A percentile compares a stretch with the other conserved stretches of the same genome.
phyloP scores from a whole-genome alignment of 2,888 invertebrate species.

The Teinopalpus imperialis region DNA sequence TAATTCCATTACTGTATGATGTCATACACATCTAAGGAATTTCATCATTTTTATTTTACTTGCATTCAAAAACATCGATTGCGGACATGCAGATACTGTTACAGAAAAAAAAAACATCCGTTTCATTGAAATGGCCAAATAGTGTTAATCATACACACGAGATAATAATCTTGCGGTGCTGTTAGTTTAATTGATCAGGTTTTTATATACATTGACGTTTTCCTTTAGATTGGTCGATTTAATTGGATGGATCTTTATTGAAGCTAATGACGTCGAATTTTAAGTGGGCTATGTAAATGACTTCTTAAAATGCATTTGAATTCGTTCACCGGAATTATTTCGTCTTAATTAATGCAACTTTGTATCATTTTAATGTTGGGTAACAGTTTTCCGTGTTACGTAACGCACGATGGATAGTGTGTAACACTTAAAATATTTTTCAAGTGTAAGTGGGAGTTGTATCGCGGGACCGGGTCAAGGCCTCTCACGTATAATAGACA shows the following conservation, averaged over 20 bases:
- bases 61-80: too few relatives aligned
- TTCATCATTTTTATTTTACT: too few relatives aligned
- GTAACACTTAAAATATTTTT: conserved; percentile 31
- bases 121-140: too few relatives aligned
- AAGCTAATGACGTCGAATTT: conserved; percentile 7
- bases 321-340: conserved; percentile 2
- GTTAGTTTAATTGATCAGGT: too few relatives aligned
- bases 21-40: too few relatives aligned
- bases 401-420: conserved; percentile 21
- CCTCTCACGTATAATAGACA: conserved; percentile 50
- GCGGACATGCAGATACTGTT: too few relatives aligned
- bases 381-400: conserved; percentile 25
- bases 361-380: conserved; percentile 19
- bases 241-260: conserved; percentile 4
- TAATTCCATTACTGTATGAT: too few relatives aligned
- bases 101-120: too few relatives aligned
- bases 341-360: conserved; percentile 10
- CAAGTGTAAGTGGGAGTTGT: conserved; percentile 54
- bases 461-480: conserved; percentile 74
- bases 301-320: conserved; percentile 1
- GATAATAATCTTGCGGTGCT: too few relatives aligned
- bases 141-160: too few relatives aligned
- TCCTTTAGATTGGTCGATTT: not conserved
- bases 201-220: too few relatives aligned
- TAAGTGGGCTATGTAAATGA: conserved; percentile 16